Base-by-base conservation (phyloP, 1,140 invertebrate species). In the Drosophila mojavensis region DNA sequence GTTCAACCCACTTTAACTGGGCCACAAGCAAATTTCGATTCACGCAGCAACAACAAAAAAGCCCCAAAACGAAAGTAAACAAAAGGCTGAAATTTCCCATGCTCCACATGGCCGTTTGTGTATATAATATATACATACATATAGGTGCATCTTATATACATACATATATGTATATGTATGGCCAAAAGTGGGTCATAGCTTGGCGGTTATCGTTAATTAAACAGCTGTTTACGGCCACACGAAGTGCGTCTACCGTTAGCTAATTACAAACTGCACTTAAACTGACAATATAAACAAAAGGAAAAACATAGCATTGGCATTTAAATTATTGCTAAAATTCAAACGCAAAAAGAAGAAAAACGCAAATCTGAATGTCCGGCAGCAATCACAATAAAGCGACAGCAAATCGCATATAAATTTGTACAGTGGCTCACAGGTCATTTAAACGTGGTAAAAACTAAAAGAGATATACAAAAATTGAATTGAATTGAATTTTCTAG, bases 101-200 rank as follows among this genome's bases (percentile, higher is more conserved):
- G 72, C 51, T 71, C 30, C 61, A 68, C 55, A 61, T 69, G 48
- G 4, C 17, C 28, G 28, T 30, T 30, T 39, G 43, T 50, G 28
- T 55, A 4, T 47, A 10, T 39, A 17, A 17, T 64, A 41, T 39
- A 28, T 62, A 43, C 26, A 47, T 51, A 56, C 24, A 30, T 51
- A 60, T 50, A 28, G 30, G 43, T 54, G 28, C 51, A 4, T 47
- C 6, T 39, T 64, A 41, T 39, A 28, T 62, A 43, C 26, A 47
- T 48, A 58, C 26, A 30, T 51, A 60, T 50, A 30, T 54, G 47
- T 73, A 64, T 60, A 51, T 51, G 64, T 68, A 71, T 79, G 73
- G 64, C 39, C 36, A 62, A 84, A 83, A 74, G 67, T 83, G 56
- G 81, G 77, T 83, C 81, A 83, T 26, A 65, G 72, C 62, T 24